Base-by-base conservation (phyloP, 2,113 vertebrate species). In the Uria lomvia region DNA sequence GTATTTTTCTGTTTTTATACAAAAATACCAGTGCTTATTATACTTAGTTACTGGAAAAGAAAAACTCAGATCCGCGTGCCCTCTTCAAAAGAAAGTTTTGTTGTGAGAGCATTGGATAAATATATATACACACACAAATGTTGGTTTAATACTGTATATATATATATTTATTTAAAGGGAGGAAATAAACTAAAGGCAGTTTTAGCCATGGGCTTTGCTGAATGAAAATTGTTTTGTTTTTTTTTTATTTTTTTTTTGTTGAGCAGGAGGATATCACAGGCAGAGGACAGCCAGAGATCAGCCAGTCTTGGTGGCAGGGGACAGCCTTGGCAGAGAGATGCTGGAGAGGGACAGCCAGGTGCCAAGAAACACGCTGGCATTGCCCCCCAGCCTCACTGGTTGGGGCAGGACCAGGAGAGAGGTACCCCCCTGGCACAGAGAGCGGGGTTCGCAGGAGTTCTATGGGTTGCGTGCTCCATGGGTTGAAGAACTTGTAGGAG, bases 1-100 rank as follows among this genome's bases (percentile, higher is more conserved):
- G 49, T 92, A 65, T 85, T 95, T 96, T 95, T 95, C 62, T 15
- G 4, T 95, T 96, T 98, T 98, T 97, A 93, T 98, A 98, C 96
- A 98, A 98, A 98, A 98, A 98, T 98, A 98, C 97, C 97, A 97
- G 98, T 98, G 98, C 96, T 98, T 98, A 82, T 97, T 98, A 97
- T 97, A 96, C 92, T 84, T 97, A 97, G 93, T 97, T 98, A 97
- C 95, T 92, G 88, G 62, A 80, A 91, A 97, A 94, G 60, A 86
- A 66, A 95, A 94, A 96, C 67, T 96, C 60, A 58, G 97, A 81
- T 97, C 94, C 95, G 94, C 17, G 70, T 97, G 97, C 98, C 92
- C 84, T 92, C 96, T 95, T 96, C 74, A 71, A 97, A 97, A 95
- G 92, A 93, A 97, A 94, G 38, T 78, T 88, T 36, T 95, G 95